Evolutionary conservation across 2,797 vertebrate species (phyloP).

Genomic region (Acanthornis magna): DNA sequence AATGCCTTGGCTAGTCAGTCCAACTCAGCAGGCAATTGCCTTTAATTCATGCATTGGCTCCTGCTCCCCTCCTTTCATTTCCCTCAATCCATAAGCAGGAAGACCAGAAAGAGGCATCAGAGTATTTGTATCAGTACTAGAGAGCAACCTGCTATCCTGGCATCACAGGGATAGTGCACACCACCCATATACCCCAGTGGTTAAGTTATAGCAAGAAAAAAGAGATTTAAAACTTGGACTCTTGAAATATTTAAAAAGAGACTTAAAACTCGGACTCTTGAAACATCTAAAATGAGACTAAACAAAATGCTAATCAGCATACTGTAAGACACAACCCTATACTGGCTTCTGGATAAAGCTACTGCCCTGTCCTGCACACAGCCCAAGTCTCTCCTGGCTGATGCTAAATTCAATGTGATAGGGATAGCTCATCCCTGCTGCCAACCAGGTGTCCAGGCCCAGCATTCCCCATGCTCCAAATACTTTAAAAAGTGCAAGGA

Average conservation of each 20-base stretch:
- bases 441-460: background rate
- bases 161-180: background rate
- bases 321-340: background rate
- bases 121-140: background rate
- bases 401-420: background rate
- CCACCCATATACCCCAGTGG: background rate
- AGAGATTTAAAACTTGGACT: background rate
- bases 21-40: background rate
- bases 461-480: background rate
- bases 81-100: background rate
- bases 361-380: background rate
- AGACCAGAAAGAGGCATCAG: background rate
- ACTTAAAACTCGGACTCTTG: background rate
- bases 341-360: background rate
- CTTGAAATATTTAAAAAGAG: background rate
- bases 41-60: background rate
- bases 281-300: background rate
- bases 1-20: background rate
- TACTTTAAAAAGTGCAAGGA: background rate
- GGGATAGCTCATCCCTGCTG: background rate
- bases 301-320: background rate
- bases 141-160: background rate
- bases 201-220: background rate
- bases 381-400: background rate
- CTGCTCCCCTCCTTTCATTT: background rate